Evolutionary conservation across 2,113 vertebrate genomes (phyloP), one percentile per base, ranked within the genome.

Genomic region (Cyanoderma ruficeps): DNA sequence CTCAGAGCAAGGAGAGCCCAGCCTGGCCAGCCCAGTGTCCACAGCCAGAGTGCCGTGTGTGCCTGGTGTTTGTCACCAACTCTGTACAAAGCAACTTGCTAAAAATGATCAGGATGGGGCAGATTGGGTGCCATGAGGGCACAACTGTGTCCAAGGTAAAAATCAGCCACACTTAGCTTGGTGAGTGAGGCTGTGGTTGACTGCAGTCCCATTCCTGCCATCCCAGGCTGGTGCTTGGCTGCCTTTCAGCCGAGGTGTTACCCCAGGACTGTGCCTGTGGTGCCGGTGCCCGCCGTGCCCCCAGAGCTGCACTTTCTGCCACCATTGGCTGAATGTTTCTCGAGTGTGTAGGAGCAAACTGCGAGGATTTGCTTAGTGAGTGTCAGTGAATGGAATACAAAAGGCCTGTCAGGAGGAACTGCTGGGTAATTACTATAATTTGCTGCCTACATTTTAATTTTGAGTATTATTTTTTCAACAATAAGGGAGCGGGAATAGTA

Each of bases 371-470:
- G 94, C 85, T 94, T 77, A 81, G 95, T 56, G 96, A 97, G 93
- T 89, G 90, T 90, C 89, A 83, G 94, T 76, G 57, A 92, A 69
- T 74, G 96, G 81, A 96, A 88, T 60, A 95, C 89, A 93, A 95
- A 95, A 96, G 89, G 75, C 96, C 90, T 96, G 94, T 96, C 93
- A 95, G 77, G 75, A 77, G 91, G 94, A 96, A 85, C 84, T 88
- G 83, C 84, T 95, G 87, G 86, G 89, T 93, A 96, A 97, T 96
- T 91, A 87, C 92, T 95, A 55, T 86, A 92, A 91, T 97, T 95
- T 94, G 81, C 91, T 89, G 91, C 95, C 93, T 93, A 89, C 91
- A 44, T 94, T 96, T 97, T 95, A 92, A 95, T 97, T 96, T 76
- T 84, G 89, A 92, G 59, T 4, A 12, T 94, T 94, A 94, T 93